Conservation (phyloP, 2,888 invertebrate genomes). For the Rhingia campestris region DNA sequence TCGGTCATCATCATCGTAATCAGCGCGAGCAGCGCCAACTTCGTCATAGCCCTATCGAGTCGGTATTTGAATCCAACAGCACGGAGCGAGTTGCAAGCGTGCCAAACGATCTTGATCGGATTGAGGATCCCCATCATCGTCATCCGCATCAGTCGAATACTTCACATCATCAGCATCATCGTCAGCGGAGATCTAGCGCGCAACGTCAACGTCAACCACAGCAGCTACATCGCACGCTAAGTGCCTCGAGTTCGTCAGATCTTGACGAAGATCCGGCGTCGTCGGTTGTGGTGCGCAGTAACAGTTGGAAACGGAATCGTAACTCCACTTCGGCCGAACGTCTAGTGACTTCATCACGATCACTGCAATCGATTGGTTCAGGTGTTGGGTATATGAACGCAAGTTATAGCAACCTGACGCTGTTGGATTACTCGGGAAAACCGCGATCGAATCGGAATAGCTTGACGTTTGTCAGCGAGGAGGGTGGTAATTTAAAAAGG, state of each 20-base stretch:
- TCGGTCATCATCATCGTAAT: slow-evolving; percentile 75
- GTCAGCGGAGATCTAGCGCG: slow-evolving; percentile 48
- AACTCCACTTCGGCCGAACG: slow-evolving; percentile 54
- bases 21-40: slow-evolving; percentile 39
- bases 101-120: slow-evolving; percentile 79
- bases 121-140: slow-evolving; percentile 76
- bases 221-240: slow-evolving; percentile 53
- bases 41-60: slow-evolving; percentile 8
- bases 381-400: slow-evolving; percentile 83
- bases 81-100: slow-evolving; percentile 76
- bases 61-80: slow-evolving; percentile 46
- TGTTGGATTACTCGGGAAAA: slow-evolving; percentile 84
- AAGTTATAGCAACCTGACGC: slow-evolving; percentile 86
- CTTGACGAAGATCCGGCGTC: slow-evolving; percentile 73
- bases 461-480: slow-evolving; percentile 40
- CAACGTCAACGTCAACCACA: slow-evolving; percentile 47
- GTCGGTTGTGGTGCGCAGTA: slow-evolving; percentile 75
- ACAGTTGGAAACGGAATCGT: slow-evolving; percentile 79
- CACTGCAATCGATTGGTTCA: slow-evolving; percentile 62
- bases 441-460: slow-evolving; percentile 74
- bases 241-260: slow-evolving; percentile 60
- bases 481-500: slow-evolving; percentile 55
- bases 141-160: slow-evolving; percentile 29
- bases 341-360: slow-evolving; percentile 46
- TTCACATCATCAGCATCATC: slow-evolving; percentile 51